phyloP scores from a whole-genome alignment of 1,140 invertebrate genomes.

The Odontomachus brunneus region DNA sequence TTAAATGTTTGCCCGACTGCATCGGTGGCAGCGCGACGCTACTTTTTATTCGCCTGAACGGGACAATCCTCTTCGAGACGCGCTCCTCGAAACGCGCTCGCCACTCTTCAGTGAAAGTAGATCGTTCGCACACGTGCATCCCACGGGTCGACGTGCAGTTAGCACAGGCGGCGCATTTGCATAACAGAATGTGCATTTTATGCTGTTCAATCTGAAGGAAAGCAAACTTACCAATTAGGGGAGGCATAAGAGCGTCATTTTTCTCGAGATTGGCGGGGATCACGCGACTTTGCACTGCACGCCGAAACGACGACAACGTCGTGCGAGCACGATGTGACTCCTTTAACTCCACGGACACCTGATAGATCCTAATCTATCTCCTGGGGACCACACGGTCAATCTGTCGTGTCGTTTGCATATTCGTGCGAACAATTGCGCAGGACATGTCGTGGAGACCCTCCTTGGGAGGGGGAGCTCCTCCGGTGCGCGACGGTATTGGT shows the following conservation, averaged over 20 bases:
- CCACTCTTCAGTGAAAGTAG: neutral
- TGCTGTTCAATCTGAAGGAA: neutral
- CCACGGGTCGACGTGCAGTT: neutral
- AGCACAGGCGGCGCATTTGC: constrained; percentile 24
- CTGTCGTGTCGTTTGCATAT: constrained; percentile 35
- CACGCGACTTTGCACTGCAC: constrained; percentile 35
- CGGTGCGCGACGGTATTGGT: constrained; percentile 35
- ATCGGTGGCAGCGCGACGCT: too few species aligned
- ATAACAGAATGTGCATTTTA: constrained; percentile 17
- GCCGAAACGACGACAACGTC: neutral
- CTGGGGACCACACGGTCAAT: neutral
- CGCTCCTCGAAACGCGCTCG: neutral
- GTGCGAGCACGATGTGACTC: constrained; percentile 3
- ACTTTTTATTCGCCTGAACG: too few species aligned
- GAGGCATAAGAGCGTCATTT: constrained; percentile 11
- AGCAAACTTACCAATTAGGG: constrained; percentile 29
- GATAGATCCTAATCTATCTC: constrained; percentile 30
- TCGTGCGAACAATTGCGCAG: constrained; percentile 33
- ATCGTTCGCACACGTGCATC: neutral
- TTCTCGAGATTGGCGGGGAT: constrained; percentile 24
- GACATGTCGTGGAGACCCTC: neutral
- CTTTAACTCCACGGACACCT: constrained; percentile 39
- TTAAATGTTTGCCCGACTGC: too few species aligned
- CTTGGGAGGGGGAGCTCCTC: neutral
- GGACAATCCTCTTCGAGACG: neutral